Percentiles rank a stretch among this genome's conserved stretches.
Evolutionary conservation across 2,888 invertebrate genomes (phyloP).

Genomic region (Synanthedon vespiformis): DNA sequence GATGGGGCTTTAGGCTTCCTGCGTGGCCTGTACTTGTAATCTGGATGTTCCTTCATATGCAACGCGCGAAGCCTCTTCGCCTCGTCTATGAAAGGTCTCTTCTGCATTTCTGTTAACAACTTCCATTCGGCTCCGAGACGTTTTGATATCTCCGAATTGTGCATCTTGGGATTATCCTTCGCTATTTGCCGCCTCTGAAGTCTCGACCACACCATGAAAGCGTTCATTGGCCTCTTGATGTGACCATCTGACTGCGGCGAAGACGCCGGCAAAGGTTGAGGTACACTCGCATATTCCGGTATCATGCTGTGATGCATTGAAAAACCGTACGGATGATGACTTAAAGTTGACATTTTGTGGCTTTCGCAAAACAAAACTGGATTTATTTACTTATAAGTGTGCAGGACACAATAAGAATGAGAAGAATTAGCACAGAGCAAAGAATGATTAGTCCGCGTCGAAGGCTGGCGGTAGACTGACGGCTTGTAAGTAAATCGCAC

Average conservation of each 20-base stretch:
- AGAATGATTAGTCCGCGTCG: slow-evolving; percentile 57
- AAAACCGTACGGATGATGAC: slow-evolving; percentile 67
- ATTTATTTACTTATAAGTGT: slow-evolving; percentile 31
- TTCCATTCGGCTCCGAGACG: slow-evolving; percentile 95
- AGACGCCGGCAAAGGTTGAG: slow-evolving; percentile 55
- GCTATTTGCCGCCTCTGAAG: slow-evolving; percentile 93
- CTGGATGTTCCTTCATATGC: slow-evolving; percentile 93
- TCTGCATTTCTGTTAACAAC: slow-evolving; percentile 84
- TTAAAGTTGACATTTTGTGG: slow-evolving; percentile 54
- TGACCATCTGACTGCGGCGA: slow-evolving; percentile 76
- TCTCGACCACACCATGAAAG: slow-evolving; percentile 97
- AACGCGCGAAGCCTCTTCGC: slow-evolving; percentile 88
- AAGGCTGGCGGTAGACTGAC: slow-evolving; percentile 60
- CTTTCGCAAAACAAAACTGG: slow-evolving; percentile 16
- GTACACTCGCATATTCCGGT: slow-evolving; percentile 52
- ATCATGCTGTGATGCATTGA: slow-evolving; percentile 64
- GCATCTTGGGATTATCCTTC: slow-evolving; percentile 94
- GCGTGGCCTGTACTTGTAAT: slow-evolving; percentile 90
- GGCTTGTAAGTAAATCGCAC: slow-evolving; percentile 31
- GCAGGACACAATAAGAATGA: slow-evolving; percentile 51
- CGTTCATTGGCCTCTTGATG: slow-evolving; percentile 98
- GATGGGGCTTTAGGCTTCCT: slow-evolving; percentile 85
- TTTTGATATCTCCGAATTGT: slow-evolving; percentile 91
- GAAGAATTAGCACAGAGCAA: slow-evolving; percentile 43
- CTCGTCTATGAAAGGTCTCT: slow-evolving; percentile 94